A percentile compares a stretch with the other conserved stretches of the same genome.
Evolutionary conservation across 2,888 invertebrate species (phyloP).

Genomic region (Ormyrus nitidulus): DNA sequence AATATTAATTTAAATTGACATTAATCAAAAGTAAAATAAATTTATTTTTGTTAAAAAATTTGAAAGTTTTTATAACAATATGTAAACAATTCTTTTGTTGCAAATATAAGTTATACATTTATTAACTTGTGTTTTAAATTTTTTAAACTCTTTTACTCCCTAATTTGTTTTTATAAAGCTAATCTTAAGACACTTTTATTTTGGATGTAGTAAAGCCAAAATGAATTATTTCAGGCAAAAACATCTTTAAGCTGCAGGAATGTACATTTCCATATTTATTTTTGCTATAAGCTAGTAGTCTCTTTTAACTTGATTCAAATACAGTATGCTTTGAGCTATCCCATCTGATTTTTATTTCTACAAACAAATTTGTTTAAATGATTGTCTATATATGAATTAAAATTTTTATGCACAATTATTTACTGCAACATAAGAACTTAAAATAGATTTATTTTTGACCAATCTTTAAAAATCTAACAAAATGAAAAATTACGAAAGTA

Average conservation of each 20-base stretch:
- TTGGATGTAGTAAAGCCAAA: constrained; percentile 36
- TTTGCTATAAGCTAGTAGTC: constrained; percentile 58
- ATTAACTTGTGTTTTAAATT: constrained; percentile 39
- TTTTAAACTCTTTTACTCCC: constrained; percentile 29
- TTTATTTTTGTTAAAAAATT: constrained; percentile 42
- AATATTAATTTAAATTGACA: constrained; percentile 32
- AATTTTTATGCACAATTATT: constrained; percentile 55
- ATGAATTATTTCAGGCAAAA: constrained; percentile 54
- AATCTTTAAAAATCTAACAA: constrained; percentile 43
- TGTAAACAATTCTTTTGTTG: constrained; percentile 44
- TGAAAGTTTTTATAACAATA: constrained; percentile 26
- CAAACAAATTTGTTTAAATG: constrained; percentile 47
- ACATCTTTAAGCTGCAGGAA: constrained; percentile 58
- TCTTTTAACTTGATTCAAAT: constrained; percentile 57
- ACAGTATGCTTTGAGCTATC: constrained; percentile 58
- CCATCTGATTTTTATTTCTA: constrained; percentile 51
- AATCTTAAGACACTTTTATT: constrained; percentile 29
- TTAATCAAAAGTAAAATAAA: constrained; percentile 19
- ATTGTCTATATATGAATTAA: constrained; percentile 49
- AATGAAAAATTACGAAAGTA: constrained; percentile 57
- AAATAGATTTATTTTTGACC: constrained; percentile 51
- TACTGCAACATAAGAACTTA: constrained; percentile 53
- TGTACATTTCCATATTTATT: constrained; percentile 58
- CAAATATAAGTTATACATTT: constrained; percentile 52
- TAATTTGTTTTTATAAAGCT: constrained; percentile 37